These are phyloP conservation scores for Scaptomyza reducta DNA, from an alignment of 2,888 invertebrate genomes.

Conservation along the genomic window DNA sequence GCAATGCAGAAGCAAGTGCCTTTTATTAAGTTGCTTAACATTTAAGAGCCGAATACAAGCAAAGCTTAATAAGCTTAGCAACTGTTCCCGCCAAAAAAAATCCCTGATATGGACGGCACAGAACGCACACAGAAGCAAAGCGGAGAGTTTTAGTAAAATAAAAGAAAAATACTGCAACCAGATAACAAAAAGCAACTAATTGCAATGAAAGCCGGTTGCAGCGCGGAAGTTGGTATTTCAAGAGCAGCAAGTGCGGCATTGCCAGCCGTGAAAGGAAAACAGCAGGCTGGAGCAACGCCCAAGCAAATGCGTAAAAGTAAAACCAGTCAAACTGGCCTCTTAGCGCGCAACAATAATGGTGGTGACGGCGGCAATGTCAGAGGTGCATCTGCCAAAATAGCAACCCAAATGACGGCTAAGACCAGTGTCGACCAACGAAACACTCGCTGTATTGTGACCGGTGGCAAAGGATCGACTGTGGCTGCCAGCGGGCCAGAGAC, in stretches of 20 bases:
- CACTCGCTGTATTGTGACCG: conserved; percentile 21
- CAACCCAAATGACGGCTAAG: conserved; percentile 24
- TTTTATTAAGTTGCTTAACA: neutral
- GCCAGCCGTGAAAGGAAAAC: conserved; percentile 39
- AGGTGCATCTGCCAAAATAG: conserved; percentile 23
- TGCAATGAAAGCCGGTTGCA: conserved; percentile 42
- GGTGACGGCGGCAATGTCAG: conserved; percentile 15
- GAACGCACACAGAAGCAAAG: conserved; percentile 6
- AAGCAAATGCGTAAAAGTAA: conserved; percentile 58
- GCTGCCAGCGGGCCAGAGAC: conserved; percentile 48
- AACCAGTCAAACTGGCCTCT: conserved; percentile 44
- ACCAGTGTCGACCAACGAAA: conserved; percentile 9
- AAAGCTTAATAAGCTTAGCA: neutral
- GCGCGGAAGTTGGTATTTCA: conserved; percentile 25
- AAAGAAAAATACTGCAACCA: neutral
- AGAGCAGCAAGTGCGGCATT: conserved; percentile 19
- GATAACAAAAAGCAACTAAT: conserved; percentile 3
- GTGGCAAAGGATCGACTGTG: conserved; percentile 9
- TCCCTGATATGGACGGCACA: conserved; percentile 28
- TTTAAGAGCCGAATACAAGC: neutral
- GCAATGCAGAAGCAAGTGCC: neutral
- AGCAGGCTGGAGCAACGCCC: conserved; percentile 57
- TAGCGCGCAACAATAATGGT: conserved; percentile 40
- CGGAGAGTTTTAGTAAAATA: conserved; percentile 1
- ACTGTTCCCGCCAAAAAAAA: neutral